Base-by-base conservation (phyloP, 1,140 invertebrate genomes). In the Sitodiplosis mosellana region DNA sequence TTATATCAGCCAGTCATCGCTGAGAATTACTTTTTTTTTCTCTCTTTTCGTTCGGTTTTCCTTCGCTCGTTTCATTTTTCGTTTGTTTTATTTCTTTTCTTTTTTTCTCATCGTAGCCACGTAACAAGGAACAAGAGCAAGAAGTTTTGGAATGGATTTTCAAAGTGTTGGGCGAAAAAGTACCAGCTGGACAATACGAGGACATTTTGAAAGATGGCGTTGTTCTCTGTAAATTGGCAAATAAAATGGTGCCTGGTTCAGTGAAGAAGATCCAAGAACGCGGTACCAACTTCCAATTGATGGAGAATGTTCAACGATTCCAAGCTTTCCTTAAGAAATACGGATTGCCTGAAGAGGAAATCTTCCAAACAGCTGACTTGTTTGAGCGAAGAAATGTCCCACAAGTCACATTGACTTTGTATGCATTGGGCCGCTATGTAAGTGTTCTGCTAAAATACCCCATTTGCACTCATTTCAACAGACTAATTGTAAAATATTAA, bases 231-330 rank as follows among this genome's bases (percentile, higher is more conserved):
- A 85, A 94, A 56, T 68, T 99, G 10, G 87, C 89, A 60, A 97
- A 98, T 68, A 94, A 95, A 72, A 70, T 99, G 46, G 73, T 79
- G 1, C 92, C 94, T 1, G 88, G 86, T n/a, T 87, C 83, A 2
- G 84, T 98, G 1, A 93, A 91, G 63, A 97, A 96, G 67, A 96
- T 97, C 50, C 91, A 96, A 66, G 77, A 82, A 40, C 89, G 84
- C 56, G 93, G 93, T 55, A 92, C 90, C 20, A 94, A 94, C 55
- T 99, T 99, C 68, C 92, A 95, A 56, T 73, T 98, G 52, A 97
- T 98, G 92, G 92, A 99, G 68, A 99, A 99, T 64, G 85, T 97
- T 57, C 87, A 93, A 65, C 80, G 81, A 69, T 96, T 97, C 72
- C 91, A 96, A 71, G 84, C 85, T 15, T 90, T 85, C 0, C 77